Evolutionary conservation across 2,113 vertebrate genomes (phyloP).

Genomic region (Apistogramma diplotaenia): DNA sequence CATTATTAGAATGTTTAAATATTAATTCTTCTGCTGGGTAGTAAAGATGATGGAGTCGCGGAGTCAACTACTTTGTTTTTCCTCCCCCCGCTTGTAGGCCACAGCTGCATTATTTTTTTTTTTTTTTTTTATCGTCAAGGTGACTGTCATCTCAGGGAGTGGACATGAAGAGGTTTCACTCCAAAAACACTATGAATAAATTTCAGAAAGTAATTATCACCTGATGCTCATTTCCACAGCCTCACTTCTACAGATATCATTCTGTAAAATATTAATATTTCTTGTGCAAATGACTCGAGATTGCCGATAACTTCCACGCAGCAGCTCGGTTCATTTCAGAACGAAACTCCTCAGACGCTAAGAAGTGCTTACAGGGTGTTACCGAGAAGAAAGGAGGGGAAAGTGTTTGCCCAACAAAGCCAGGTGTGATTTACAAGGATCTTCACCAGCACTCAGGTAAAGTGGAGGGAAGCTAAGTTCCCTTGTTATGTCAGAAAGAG

Average conservation of each 20-base stretch:
- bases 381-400: neutral
- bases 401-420: slow-evolving; percentile 71
- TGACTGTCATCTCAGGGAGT: slow-evolving; percentile 22
- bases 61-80: slow-evolving; percentile 90
- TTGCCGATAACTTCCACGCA: neutral
- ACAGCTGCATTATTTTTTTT: slow-evolving; percentile 42
- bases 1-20: slow-evolving; percentile 99
- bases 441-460: slow-evolving; percentile 62
- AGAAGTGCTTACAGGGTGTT: neutral
- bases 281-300: slow-evolving; percentile 24
- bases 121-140: slow-evolving; percentile 14
- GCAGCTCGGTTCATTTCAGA: neutral
- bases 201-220: slow-evolving; percentile 56
- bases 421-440: slow-evolving; percentile 69
- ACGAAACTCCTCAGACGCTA: neutral
- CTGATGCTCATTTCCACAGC: slow-evolving; percentile 30
- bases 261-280: slow-evolving; percentile 21
- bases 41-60: slow-evolving; percentile 97
- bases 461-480: slow-evolving; percentile 39
- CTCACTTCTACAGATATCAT: neutral
- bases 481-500: slow-evolving; percentile 57
- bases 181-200: slow-evolving; percentile 37
- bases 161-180: slow-evolving; percentile 20
- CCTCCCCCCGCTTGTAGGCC: slow-evolving; percentile 46
- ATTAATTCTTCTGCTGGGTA: slow-evolving; percentile 98